Percentiles rank a stretch among this genome's conserved stretches.
Conservation (phyloP, 2,888 invertebrate species). For the Meta bourneti region DNA sequence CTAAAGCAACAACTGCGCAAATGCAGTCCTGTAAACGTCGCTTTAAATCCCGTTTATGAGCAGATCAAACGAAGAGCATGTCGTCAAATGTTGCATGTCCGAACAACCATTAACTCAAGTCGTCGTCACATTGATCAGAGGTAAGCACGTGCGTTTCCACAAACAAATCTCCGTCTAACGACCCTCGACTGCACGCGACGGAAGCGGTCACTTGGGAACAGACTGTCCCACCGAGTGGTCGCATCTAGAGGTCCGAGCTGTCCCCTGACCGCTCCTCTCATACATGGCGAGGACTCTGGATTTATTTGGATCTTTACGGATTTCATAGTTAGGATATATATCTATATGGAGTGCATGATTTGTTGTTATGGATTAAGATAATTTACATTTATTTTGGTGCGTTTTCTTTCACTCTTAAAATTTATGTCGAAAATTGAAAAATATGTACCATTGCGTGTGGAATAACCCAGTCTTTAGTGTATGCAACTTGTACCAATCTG, state of each 20-base stretch:
- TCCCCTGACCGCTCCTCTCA: not conserved
- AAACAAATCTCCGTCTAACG: slow-evolving; percentile 68
- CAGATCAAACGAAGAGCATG: no score
- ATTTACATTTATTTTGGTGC: no score
- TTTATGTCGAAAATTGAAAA: no score
- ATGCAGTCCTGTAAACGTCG: no score
- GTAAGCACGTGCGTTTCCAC: slow-evolving; percentile 22
- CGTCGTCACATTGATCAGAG: no score
- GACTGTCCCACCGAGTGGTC: not conserved
- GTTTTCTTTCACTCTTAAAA: no score
- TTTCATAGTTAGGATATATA: no score
- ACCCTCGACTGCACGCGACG: slow-evolving; percentile 29
- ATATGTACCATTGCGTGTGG: no score
- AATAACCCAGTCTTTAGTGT: no score
- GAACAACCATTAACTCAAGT: slow-evolving; percentile 59
- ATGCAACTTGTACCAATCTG: no score
- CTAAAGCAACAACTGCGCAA: no score
- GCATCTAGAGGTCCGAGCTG: not conserved
- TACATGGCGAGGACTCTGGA: not conserved
- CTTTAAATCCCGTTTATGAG: not conserved
- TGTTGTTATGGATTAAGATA: not conserved
- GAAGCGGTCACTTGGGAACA: not conserved
- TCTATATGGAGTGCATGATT: not conserved
- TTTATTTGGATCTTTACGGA: not conserved
- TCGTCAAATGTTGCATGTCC: slow-evolving; percentile 1